Percentiles rank a stretch among this genome's conserved stretches.
Conservation (phyloP, 2,888 invertebrate species). For the Heterodera filipjevi region DNA sequence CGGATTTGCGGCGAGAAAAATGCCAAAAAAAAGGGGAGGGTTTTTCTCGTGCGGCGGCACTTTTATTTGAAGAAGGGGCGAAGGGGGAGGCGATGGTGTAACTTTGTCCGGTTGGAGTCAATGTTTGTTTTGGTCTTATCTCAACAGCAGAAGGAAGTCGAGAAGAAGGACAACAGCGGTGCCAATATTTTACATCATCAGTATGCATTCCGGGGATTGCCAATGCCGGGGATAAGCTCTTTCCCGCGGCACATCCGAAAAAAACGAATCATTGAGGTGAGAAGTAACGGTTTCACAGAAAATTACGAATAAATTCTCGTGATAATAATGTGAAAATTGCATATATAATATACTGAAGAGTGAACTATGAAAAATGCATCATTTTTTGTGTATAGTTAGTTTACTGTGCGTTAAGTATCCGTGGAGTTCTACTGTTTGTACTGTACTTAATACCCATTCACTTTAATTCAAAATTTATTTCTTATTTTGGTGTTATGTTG, state of each 20-base stretch:
- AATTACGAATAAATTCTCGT: no score
- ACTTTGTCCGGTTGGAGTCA: conserved; percentile 10
- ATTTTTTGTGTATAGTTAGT: no score
- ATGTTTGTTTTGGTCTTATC: conserved; percentile 2
- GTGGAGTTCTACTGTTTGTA: no score
- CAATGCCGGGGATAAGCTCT: neutral
- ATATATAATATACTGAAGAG: no score
- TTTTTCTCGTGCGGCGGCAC: neutral
- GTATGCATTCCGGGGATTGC: neutral
- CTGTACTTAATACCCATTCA: no score
- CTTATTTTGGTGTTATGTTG: no score
- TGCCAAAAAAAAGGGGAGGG: neutral
- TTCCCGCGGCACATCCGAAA: no score
- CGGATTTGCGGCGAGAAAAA: conserved; percentile 7
- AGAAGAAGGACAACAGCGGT: neutral
- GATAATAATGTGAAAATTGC: no score
- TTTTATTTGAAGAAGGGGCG: neutral
- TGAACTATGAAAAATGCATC: no score
- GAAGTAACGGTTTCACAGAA: neutral
- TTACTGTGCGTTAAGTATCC: no score
- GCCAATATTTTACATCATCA: conserved; percentile 5
- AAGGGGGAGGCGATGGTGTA: neutral
- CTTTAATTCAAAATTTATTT: no score
- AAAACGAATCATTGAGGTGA: no score
- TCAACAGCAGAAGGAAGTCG: neutral